Evolutionary conservation across 2,888 invertebrate species (phyloP), one percentile per base, ranked within the genome.

Genomic region (Elegia similella): DNA sequence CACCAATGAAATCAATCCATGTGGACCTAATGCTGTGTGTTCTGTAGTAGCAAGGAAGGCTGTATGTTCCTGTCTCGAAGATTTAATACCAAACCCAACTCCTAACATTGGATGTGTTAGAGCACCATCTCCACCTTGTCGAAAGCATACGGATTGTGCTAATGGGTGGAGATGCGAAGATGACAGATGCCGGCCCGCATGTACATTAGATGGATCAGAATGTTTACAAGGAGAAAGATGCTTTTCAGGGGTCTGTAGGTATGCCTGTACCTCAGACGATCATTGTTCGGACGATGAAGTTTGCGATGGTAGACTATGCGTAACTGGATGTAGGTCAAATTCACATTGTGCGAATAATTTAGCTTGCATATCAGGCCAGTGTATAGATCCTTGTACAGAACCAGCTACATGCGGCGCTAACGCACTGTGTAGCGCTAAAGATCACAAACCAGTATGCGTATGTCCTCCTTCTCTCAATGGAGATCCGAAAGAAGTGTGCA

Each of bases 281-380:
- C 97, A 98, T 74, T 98, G 98, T 70, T 94, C 96, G 54, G 95
- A 95, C 67, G 97, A 96, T 42, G 97, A 98, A 86, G 94, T 98
- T 55, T 98, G 98, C 72, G 95, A 96, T 75, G 95, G 95, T 29
- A 90, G 97, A 30, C 93, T 95, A 58, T 98, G 98, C 76, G 86
- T 93, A 8, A 92, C 93, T 43, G 98, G 98, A 47, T 98, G 98
- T 77, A 94, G 97, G 73, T 94, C 95, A 7, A 94, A 97, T 78
- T 92, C 93, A 2, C 95, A 96, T 52, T 98, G 98, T 75, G 93
- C 95, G 0, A 87, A 92, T 55, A 93, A 94, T 67, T 92, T 94
- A 62, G 92, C 95, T n/a, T 98, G 98, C 72, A 81, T 95, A 60
- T 93, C 95, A 67, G 96, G 95, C 65, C 95, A 96, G 76, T 98